Base-by-base conservation (phyloP, 2,888 invertebrate genomes). In the Perizoma flavofasciatum region DNA sequence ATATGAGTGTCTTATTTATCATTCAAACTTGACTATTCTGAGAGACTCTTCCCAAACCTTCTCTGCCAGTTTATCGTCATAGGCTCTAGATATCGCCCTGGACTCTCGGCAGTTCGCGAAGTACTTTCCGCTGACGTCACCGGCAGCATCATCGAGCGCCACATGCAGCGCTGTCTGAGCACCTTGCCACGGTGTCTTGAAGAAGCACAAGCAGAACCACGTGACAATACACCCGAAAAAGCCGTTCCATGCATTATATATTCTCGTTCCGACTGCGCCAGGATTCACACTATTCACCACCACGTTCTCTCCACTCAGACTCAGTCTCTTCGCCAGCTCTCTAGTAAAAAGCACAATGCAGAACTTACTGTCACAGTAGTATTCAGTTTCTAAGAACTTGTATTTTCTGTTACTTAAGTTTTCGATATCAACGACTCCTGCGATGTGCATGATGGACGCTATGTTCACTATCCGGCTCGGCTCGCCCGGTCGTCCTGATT, bases 281-380 rank as follows among this genome's bases (percentile, higher is more conserved):
- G 97, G 97, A 85, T 97, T 96, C n/a, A 97, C 88, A 70, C 94
- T 95, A 77, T 97, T 97, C 0, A 94, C 95, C 0, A 96, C 95
- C 0, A 97, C 94, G 37, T 94, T 94, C 0, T 94, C 85, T 4
- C 94, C 81, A 73, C 89, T 86, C 72, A 96, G 74, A 73, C 89
- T 86, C 72, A 96, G 74, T 1, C 93, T 93, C 83, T 94, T 93
- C 22, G 94, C 94, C 5, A 96, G 74, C 6, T 97, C 96, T 40
- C 93, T 86, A 0, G 96, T 94, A 69, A 94, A 94, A 0, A 96
- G 94, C 0, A 96, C 92, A 61, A 95, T 94, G 65, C 95, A 93
- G 93, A 96, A 94, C 63, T 97, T 97, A 45, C 87, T 88, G 59
- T 84, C 83, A 9, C 94, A 78, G 71, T 96, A 96, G 83, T 0